These are phyloP conservation scores for Callipepla californica DNA, from an alignment of 2,113 vertebrate species.

Conservation along the genomic window DNA sequence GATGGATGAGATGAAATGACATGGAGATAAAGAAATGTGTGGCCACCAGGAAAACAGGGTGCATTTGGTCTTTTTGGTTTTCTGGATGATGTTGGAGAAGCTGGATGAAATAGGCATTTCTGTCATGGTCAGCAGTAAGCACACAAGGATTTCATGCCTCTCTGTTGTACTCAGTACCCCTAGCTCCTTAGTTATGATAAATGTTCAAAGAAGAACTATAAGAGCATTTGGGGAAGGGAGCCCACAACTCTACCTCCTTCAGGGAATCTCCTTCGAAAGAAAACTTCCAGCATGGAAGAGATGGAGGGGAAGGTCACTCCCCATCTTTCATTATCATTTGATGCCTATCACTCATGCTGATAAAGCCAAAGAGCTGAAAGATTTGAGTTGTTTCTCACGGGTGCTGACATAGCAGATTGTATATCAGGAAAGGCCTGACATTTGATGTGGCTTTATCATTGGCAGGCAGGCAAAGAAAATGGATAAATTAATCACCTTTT, in stretches of 20 bases:
- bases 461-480: constrained; percentile 19
- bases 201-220: not conserved
- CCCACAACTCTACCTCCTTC: not conserved
- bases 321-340: constrained; percentile 17
- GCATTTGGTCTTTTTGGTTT: constrained; percentile 4
- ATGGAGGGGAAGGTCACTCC: not conserved
- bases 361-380: constrained; percentile 24
- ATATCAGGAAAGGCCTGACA: not conserved
- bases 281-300: not conserved
- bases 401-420: not conserved
- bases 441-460: constrained; percentile 44
- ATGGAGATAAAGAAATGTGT: not conserved
- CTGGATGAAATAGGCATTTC: not conserved
- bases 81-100: not conserved
- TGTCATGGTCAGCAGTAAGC: not conserved
- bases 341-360: not conserved
- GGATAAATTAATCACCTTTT: constrained; percentile 49
- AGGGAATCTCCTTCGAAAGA: not conserved
- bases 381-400: not conserved
- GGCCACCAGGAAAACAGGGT: not conserved
- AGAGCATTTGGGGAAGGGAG: not conserved
- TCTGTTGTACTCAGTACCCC: not conserved
- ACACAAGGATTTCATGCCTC: not conserved
- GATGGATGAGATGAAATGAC: constrained; percentile 6
- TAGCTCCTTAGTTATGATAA: not conserved